phyloP scores from a whole-genome alignment of 1,140 invertebrate genomes.

The Scaptomyza hsui region DNA sequence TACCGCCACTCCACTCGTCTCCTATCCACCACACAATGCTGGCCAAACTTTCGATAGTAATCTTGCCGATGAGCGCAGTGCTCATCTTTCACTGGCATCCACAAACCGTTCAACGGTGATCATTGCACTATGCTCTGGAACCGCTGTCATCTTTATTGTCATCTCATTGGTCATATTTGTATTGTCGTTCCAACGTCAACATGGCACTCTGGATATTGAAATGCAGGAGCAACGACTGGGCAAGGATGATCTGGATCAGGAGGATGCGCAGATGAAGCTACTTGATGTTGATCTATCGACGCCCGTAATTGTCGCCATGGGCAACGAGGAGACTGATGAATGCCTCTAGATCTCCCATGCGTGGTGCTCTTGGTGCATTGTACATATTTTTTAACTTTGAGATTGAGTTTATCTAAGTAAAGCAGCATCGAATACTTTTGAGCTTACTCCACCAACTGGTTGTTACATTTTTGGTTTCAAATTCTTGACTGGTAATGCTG shows the following conservation, averaged over 20 bases:
- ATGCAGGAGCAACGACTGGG: conserved; percentile 78
- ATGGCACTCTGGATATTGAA: conserved; percentile 76
- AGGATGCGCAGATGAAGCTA: conserved; percentile 74
- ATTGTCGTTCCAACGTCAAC: conserved; percentile 75
- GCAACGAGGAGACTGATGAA: conserved; percentile 69
- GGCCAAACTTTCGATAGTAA: conserved; percentile 70
- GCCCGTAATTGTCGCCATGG: conserved; percentile 55
- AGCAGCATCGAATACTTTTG: conserved; percentile 28
- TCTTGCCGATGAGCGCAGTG: conserved; percentile 67
- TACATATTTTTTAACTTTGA: conserved; percentile 64
- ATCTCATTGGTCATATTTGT: conserved; percentile 70
- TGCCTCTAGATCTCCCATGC: conserved; percentile 53
- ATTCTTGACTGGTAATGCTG: conserved; percentile 43
- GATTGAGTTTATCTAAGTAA: conserved; percentile 19
- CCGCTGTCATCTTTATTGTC: conserved; percentile 70
- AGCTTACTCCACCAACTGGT: conserved; percentile 43
- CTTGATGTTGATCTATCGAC: conserved; percentile 70
- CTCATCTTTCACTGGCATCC: conserved; percentile 46
- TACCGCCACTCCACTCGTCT: conserved; percentile 68
- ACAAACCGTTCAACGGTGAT: conserved; percentile 66
- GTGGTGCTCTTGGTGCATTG: conserved; percentile 42
- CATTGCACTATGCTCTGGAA: conserved; percentile 69
- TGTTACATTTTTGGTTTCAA: conserved; percentile 48
- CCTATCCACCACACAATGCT: conserved; percentile 68
- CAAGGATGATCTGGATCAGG: conserved; percentile 74